These are phyloP conservation scores for Syrphus vitripennis DNA, from an alignment of 2,888 invertebrate species.

Conservation along the genomic window DNA sequence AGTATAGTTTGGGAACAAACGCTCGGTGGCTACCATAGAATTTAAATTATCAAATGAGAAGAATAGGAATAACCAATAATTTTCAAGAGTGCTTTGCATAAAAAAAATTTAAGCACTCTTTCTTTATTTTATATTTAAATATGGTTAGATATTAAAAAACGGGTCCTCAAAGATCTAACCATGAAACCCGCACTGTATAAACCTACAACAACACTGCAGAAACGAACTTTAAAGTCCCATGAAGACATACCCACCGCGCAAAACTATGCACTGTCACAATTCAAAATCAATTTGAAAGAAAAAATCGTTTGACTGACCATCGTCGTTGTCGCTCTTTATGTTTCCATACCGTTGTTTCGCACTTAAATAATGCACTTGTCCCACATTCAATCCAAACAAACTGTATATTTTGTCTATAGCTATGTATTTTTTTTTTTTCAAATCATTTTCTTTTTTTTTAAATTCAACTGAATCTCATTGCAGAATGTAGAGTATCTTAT, in stretches of 20 bases:
- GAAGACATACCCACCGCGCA: not conserved
- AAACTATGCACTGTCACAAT: not conserved
- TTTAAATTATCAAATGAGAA: too few relatives aligned
- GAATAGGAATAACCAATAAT: too few relatives aligned
- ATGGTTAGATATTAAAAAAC: not conserved
- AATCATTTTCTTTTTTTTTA: not conserved
- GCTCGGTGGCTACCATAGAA: too few relatives aligned
- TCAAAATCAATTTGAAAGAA: constrained; percentile 59
- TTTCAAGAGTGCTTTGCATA: too few relatives aligned
- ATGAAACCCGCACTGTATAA: not conserved
- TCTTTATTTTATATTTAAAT: too few relatives aligned
- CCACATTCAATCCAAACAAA: constrained; percentile 13
- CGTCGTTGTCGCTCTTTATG: not conserved
- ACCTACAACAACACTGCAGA: not conserved
- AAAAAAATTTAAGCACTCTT: too few relatives aligned
- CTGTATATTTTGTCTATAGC: not conserved
- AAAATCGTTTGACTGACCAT: constrained; percentile 22
- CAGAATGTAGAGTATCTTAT: constrained; percentile 42
- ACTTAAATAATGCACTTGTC: constrained; percentile 35
- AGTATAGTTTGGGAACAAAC: too few relatives aligned
- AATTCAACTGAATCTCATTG: not conserved
- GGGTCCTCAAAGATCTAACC: not conserved
- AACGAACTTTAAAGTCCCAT: constrained; percentile 36
- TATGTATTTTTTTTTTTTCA: not conserved
- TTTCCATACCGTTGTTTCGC: not conserved